phyloP scores from a whole-genome alignment of 2,797 vertebrate species.

The Poeciliopsis infans region DNA sequence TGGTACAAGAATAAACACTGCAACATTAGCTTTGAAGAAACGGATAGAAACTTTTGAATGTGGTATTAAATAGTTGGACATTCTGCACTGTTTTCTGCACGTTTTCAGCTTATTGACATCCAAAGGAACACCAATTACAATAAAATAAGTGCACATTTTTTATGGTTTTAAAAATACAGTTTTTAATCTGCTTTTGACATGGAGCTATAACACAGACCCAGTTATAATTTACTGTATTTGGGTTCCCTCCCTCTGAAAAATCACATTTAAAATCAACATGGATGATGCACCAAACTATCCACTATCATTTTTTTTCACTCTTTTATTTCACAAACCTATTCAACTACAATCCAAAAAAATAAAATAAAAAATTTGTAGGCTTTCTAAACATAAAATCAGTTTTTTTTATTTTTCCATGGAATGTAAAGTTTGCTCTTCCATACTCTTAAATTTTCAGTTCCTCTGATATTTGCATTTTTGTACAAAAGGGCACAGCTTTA shows the following conservation, averaged over 20 bases:
- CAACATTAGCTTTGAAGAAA: neutral
- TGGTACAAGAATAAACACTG: neutral
- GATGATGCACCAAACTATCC: neutral
- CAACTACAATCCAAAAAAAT: neutral
- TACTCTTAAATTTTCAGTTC: constrained; percentile 14
- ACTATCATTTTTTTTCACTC: neutral
- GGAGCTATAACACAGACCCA: neutral
- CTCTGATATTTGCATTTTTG: constrained; percentile 36
- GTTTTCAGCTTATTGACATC: neutral
- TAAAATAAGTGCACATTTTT: neutral
- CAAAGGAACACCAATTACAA: neutral
- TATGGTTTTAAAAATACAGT: neutral
- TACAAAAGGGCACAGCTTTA: constrained; percentile 34
- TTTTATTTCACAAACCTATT: neutral
- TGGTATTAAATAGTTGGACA: neutral
- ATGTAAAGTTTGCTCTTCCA: neutral
- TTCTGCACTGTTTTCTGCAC: neutral
- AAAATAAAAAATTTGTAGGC: neutral
- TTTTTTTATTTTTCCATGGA: neutral
- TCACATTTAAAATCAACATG: neutral
- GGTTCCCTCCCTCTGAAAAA: neutral
- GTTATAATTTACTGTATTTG: neutral
- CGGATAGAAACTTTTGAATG: neutral
- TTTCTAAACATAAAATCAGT: constrained; percentile 15
- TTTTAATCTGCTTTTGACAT: neutral